Evolutionary conservation across 1,140 invertebrate species (phyloP).

Genomic region (Caerostris extrusa): DNA sequence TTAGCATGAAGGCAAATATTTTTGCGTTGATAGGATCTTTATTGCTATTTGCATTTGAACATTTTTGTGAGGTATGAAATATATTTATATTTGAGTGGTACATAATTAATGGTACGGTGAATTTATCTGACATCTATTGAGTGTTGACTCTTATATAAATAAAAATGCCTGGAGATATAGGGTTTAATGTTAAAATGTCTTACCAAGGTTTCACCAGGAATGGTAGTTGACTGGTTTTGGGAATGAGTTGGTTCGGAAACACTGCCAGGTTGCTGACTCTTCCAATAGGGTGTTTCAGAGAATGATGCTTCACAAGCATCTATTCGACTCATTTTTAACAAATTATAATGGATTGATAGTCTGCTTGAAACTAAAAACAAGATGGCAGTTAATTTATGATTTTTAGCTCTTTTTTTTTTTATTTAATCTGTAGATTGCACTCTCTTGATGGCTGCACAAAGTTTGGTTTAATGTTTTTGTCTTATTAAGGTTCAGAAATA

Average conservation of each 20-base stretch:
- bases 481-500: neutral
- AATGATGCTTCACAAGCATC: constrained; percentile 27
- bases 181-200: constrained; percentile 5
- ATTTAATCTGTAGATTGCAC: neutral
- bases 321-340: neutral
- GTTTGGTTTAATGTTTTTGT: neutral
- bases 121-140: no score
- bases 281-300: constrained; percentile 24
- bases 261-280: constrained; percentile 63
- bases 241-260: neutral
- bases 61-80: no score
- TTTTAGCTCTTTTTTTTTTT: neutral
- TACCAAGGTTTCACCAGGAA: constrained; percentile 53
- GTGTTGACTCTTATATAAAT: neutral
- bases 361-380: neutral
- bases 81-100: no score
- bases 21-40: no score
- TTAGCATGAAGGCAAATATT: no score
- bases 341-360: neutral
- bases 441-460: neutral
- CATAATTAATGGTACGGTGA: no score
- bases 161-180: neutral
- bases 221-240: constrained; percentile 28
- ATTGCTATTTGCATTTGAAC: no score
- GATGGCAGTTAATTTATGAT: neutral